Conservation (phyloP, 2,888 invertebrate genomes). For the Agrochola circellaris region DNA sequence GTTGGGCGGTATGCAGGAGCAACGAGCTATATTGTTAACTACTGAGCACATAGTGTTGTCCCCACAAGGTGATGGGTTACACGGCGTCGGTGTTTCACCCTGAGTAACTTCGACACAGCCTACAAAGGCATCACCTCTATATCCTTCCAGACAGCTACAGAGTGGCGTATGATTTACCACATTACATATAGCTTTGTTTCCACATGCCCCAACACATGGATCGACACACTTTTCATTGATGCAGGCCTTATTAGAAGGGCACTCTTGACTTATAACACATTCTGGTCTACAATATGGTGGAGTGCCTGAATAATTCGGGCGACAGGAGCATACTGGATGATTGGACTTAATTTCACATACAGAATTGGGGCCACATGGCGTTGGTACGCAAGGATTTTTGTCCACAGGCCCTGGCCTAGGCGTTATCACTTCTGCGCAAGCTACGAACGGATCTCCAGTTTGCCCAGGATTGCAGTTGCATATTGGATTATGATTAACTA, state of each 20-base stretch:
- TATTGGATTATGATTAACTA: slow-evolving; percentile 96
- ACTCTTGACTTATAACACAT: slow-evolving; percentile 96
- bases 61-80: slow-evolving; percentile 95
- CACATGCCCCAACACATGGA: slow-evolving; percentile 95
- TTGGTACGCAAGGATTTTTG: slow-evolving; percentile 92
- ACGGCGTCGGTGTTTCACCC: slow-evolving; percentile 90
- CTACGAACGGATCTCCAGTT: slow-evolving; percentile 95
- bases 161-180: slow-evolving; percentile 95
- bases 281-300: slow-evolving; percentile 96
- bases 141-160: slow-evolving; percentile 94
- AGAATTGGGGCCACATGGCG: slow-evolving; percentile 95
- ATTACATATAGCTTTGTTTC: slow-evolving; percentile 94
- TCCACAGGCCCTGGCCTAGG: slow-evolving; percentile 76
- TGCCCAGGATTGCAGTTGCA: slow-evolving; percentile 94
- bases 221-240: slow-evolving; percentile 95
- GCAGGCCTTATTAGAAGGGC: slow-evolving; percentile 94
- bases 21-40: slow-evolving; percentile 93
- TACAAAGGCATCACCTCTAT: slow-evolving; percentile 96
- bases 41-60: slow-evolving; percentile 95
- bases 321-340: slow-evolving; percentile 95
- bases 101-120: slow-evolving; percentile 92
- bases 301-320: slow-evolving; percentile 94
- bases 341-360: slow-evolving; percentile 95
- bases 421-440: slow-evolving; percentile 88
- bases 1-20: slow-evolving; percentile 96